Base-by-base conservation (phyloP, 2,888 invertebrate genomes). In the Drosophila pseudotakahashii region DNA sequence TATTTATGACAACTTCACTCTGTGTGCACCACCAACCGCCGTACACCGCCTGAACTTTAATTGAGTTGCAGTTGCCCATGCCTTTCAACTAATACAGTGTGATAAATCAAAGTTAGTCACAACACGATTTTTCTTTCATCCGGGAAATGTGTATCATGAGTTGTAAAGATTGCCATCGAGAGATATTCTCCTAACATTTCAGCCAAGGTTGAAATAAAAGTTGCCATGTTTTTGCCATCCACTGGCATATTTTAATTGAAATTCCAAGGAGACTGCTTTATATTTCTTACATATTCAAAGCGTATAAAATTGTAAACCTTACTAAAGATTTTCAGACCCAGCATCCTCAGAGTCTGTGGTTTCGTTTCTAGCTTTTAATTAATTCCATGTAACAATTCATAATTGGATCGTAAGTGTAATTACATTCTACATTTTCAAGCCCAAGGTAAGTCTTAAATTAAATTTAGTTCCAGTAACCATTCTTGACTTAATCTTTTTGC, bases 1-100 rank as follows among this genome's bases (percentile, higher is more conserved):
- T 69, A 57, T 68, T 68, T 69, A 68, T 58, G 51, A 68, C 69
- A 68, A 45, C 58, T 69, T 36, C 39, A 47, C 34, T n/a, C 26
- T 26, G 26, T 26, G 26, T 26, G 6, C 2, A 26, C 26, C 3
- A n/a, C n/a, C n/a, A n/a, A 23, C 23, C 23, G 7, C 30, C 30
- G 7, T 3, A 10, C 11, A 10, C 41, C 32, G 60, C 64, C 51
- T 57, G 69, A 69, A 69, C 69, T 58, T 37, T 69, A 58, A 69
- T 69, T 69, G 68, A 69, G 69, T 69, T 52, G 44, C 19, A 2
- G 19, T 19, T 19, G 19, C 1, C 70, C 45, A 30, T 36, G 16
- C 39, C 39, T 36, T 36, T 5, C 11, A 7, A 19, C 45, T 16
- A 16, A n/a, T 32, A 10, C 42, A 57, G 2, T 59, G 9, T 13